Conservation (phyloP, 2,888 invertebrate genomes). For the Griposia aprilina region DNA sequence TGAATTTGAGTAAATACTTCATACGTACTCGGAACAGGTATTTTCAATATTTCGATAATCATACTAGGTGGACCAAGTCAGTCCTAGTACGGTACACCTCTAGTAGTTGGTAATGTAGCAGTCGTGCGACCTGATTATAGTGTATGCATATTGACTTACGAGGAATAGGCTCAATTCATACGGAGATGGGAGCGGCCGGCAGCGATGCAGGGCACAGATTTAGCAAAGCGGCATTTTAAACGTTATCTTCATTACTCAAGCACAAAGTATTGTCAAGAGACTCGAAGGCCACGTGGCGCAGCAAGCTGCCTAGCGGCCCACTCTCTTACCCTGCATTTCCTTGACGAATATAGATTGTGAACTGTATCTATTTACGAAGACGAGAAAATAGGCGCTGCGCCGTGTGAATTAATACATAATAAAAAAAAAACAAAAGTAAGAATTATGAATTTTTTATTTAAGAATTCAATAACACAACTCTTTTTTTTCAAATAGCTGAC, state of each 20-base stretch:
- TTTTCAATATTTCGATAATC: no score
- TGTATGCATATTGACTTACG: neutral
- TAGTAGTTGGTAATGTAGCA: neutral
- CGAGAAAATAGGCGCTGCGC: neutral
- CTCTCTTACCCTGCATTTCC: neutral
- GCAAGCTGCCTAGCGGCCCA: neutral
- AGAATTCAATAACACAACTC: conserved; percentile 41
- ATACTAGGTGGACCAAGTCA: neutral
- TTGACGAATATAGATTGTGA: neutral
- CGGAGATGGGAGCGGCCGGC: neutral
- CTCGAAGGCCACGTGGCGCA: neutral
- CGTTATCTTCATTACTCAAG: neutral
- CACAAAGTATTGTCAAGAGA: neutral
- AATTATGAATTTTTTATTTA: conserved; percentile 43
- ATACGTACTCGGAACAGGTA: no score
- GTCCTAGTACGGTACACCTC: neutral
- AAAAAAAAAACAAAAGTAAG: conserved; percentile 17
- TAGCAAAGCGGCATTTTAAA: neutral
- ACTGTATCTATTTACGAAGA: neutral
- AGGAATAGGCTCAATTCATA: neutral
- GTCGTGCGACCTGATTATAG: neutral
- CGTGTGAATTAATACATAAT: neutral
- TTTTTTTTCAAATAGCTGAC: conserved; percentile 48
- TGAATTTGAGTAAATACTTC: no score
- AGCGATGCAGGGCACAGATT: neutral